These are phyloP conservation scores for Calosoma granatense DNA, from an alignment of 1,140 invertebrate species.

Conservation along the genomic window DNA sequence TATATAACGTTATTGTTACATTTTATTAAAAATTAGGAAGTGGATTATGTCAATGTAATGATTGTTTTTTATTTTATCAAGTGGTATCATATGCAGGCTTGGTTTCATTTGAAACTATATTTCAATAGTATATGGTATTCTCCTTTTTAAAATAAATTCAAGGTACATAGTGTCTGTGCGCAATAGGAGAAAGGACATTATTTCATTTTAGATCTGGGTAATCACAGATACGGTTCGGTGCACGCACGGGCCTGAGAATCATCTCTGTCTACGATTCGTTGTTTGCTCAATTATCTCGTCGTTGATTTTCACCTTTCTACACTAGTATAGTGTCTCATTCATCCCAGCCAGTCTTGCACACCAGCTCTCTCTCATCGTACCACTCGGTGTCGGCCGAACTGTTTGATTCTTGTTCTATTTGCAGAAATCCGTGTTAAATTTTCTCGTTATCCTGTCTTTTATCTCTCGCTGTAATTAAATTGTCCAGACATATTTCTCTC, in stretches of 20 bases:
- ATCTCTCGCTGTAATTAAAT: constrained; percentile 1
- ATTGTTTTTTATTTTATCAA: no score
- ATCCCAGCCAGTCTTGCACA: not conserved
- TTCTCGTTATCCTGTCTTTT: constrained; percentile 3
- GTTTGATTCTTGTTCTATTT: not conserved
- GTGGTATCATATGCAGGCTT: no score
- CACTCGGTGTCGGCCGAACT: not conserved
- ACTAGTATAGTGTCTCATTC: no score
- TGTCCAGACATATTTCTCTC: constrained; percentile 1
- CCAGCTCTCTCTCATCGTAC: not conserved
- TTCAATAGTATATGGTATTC: no score
- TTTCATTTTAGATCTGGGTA: not conserved
- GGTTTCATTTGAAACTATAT: no score
- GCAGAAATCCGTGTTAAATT: constrained; percentile 6
- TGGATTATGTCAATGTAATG: no score
- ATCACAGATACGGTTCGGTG: not conserved
- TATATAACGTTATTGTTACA: no score
- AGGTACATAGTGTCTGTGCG: no score
- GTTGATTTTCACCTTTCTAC: not conserved
- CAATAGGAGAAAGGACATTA: no score
- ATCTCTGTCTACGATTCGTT: not conserved
- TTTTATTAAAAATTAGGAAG: no score
- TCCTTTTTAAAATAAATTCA: no score
- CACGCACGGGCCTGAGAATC: not conserved
- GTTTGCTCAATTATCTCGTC: not conserved